These are phyloP conservation scores for Aleiodes leptofemur DNA, from an alignment of 2,888 invertebrate genomes.

Conservation along the genomic window DNA sequence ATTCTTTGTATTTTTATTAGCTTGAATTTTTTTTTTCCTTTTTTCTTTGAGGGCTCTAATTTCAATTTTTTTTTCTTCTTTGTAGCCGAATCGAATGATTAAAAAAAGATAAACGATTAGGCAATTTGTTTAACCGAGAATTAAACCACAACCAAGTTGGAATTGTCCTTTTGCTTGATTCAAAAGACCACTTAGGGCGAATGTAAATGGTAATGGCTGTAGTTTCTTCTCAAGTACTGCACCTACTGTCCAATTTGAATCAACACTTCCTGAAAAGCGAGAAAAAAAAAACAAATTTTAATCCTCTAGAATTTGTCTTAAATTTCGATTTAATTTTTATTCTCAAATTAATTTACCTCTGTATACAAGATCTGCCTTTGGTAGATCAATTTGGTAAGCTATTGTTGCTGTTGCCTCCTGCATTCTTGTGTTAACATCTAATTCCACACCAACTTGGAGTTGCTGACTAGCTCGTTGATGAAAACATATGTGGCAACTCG, in stretches of 20 bases:
- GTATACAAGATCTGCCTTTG: slow-evolving; percentile 95
- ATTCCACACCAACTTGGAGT: slow-evolving; percentile 93
- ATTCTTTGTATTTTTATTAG: slow-evolving; percentile 29
- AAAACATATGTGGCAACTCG: slow-evolving; percentile 92
- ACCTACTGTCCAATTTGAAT: slow-evolving; percentile 95
- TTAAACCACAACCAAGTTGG: slow-evolving; percentile 94
- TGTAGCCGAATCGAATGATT: neutral
- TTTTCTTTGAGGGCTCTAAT: slow-evolving; percentile 21
- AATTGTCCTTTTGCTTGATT: slow-evolving; percentile 96
- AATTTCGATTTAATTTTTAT: slow-evolving; percentile 18
- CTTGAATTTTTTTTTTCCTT: slow-evolving; percentile 23
- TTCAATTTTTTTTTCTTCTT: slow-evolving; percentile 12
- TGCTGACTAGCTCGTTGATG: slow-evolving; percentile 96
- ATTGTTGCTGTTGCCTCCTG: slow-evolving; percentile 94
- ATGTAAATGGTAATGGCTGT: slow-evolving; percentile 93
- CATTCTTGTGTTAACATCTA: slow-evolving; percentile 93
- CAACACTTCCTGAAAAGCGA: slow-evolving; percentile 85
- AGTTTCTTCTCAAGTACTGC: slow-evolving; percentile 96
- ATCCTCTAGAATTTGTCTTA: neutral
- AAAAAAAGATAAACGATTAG: neutral
- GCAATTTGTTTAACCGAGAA: slow-evolving; percentile 85
- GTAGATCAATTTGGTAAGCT: slow-evolving; percentile 96
- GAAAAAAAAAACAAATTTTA: neutral
- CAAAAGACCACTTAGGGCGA: slow-evolving; percentile 93
- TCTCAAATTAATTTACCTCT: slow-evolving; percentile 81